These are phyloP conservation scores for Epinephelus malabaricus DNA, from an alignment of 2,797 vertebrate species.

Conservation along the genomic window DNA sequence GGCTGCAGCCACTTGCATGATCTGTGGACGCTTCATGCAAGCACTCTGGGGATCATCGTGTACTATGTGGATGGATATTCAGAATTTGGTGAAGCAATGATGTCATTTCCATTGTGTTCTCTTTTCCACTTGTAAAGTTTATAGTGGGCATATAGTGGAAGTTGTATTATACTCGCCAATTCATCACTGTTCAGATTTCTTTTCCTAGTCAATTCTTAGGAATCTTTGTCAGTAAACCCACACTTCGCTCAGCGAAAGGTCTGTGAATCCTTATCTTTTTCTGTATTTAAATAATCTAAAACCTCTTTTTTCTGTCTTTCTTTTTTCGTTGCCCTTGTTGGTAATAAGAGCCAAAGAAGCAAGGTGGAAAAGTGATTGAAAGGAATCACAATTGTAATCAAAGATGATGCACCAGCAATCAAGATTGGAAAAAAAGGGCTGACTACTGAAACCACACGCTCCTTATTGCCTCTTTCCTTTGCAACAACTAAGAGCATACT, in stretches of 20 bases:
- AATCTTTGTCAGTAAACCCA: constrained; percentile 6
- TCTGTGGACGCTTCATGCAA: constrained; percentile 19
- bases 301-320: not conserved
- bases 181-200: not conserved
- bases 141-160: not conserved
- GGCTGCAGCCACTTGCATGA: constrained; percentile 33
- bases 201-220: not conserved
- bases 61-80: not conserved
- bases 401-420: constrained; percentile 13
- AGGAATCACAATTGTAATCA: constrained; percentile 4
- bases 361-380: not conserved
- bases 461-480: constrained; percentile 16
- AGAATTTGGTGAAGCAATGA: constrained; percentile 27
- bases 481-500: constrained; percentile 8
- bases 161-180: not conserved
- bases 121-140: constrained; percentile 1
- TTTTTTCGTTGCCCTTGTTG: not conserved
- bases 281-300: not conserved
- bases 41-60: constrained; percentile 10
- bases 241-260: not conserved
- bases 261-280: not conserved
- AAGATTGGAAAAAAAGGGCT: constrained; percentile 3
- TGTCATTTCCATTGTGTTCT: constrained; percentile 8
- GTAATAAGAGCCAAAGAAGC: not conserved
- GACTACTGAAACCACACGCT: not conserved